Evolutionary conservation across 2,113 vertebrate species (phyloP).

Genomic region (Murina feae): DNA sequence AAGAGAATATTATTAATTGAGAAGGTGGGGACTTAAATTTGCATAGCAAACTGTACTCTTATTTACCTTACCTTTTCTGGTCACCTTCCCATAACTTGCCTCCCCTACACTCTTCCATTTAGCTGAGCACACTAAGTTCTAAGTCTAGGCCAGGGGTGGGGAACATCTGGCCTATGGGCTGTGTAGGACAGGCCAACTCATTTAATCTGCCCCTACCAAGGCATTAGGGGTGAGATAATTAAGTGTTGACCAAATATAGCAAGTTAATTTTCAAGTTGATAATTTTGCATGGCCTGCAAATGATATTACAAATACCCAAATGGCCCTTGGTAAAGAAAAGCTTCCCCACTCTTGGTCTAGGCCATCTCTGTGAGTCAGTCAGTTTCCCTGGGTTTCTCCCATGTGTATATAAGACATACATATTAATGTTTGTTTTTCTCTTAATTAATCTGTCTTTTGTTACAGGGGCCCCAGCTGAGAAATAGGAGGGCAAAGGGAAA

Average conservation of each 20-base stretch:
- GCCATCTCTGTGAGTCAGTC: not conserved
- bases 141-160: not conserved
- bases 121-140: not conserved
- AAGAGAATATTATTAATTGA: not conserved
- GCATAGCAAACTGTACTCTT: not conserved
- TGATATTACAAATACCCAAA: no score
- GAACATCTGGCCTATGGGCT: no score
- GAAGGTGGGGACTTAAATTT: not conserved
- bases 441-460: not conserved
- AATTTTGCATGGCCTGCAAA: no score
- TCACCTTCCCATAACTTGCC: not conserved
- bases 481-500: not conserved
- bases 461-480: not conserved
- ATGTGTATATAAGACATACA: not conserved
- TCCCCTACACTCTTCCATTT: not conserved
- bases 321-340: no score
- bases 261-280: no score
- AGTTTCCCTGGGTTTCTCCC: not conserved
- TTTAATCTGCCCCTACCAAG: no score
- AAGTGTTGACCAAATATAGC: no score
- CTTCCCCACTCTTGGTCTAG: no score
- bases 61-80: not conserved
- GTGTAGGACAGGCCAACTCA: no score
- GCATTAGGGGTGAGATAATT: no score
- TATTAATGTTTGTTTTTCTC: not conserved